These are phyloP conservation scores for Cataglyphis albicans DNA, from an alignment of 2,888 invertebrate species.

Conservation along the genomic window DNA sequence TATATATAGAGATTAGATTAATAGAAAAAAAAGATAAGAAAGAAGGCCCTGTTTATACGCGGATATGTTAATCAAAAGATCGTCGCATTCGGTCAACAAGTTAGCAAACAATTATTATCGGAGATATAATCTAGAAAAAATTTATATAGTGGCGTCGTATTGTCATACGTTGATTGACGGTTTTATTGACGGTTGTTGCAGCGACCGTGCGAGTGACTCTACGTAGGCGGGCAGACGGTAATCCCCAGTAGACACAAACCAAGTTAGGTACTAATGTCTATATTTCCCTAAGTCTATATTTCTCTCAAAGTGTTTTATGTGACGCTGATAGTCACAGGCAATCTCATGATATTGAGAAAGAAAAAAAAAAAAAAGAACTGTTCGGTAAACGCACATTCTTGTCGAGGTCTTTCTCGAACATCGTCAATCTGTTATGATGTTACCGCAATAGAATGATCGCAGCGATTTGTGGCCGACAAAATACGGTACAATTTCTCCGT, in stretches of 20 bases:
- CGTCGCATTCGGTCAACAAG: conserved; percentile 46
- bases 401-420: conserved; percentile 21
- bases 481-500: conserved; percentile 22
- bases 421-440: conserved; percentile 20
- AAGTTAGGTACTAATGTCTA: conserved; percentile 83
- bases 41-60: conserved; percentile 67
- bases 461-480: conserved; percentile 21
- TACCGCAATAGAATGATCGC: conserved; percentile 25
- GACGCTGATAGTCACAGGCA: conserved; percentile 44
- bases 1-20: background rate
- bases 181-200: conserved; percentile 90
- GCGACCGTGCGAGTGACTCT: conserved; percentile 96
- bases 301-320: conserved; percentile 63
- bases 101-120: conserved; percentile 61
- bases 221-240: conserved; percentile 91
- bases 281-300: conserved; percentile 79
- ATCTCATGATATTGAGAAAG: conserved; percentile 42
- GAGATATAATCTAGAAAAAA: conserved; percentile 72
- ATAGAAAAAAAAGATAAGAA: background rate
- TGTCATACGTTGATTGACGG: conserved; percentile 80
- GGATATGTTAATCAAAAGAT: conserved; percentile 50
- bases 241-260: conserved; percentile 85
- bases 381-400: conserved; percentile 61
- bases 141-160: conserved; percentile 68
- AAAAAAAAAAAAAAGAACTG: conserved; percentile 35